Evolutionary conservation across 2,888 invertebrate genomes (phyloP).

Genomic region (Dryococelus australis): DNA sequence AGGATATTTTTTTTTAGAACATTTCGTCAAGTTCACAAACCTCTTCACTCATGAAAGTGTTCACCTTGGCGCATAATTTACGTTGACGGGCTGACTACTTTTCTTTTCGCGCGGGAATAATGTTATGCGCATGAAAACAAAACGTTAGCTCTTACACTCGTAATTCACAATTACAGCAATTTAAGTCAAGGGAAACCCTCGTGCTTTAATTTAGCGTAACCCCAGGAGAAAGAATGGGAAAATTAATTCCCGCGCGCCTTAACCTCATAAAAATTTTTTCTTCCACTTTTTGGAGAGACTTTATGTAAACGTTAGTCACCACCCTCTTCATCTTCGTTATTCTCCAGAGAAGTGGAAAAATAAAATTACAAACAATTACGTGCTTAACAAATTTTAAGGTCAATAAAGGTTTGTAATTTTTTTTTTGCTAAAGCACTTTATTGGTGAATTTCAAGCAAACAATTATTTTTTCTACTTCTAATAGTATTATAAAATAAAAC

Average conservation of each 20-base stretch:
- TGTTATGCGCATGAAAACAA: conserved; percentile 12
- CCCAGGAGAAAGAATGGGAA: background rate
- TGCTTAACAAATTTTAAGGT: too few species aligned
- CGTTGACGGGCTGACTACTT: background rate
- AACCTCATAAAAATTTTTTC: background rate
- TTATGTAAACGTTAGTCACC: background rate
- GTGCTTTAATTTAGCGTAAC: conserved; percentile 6
- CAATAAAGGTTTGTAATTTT: too few species aligned
- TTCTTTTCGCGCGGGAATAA: background rate
- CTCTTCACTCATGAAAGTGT: background rate
- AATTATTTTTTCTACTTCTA: too few species aligned
- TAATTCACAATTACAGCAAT: background rate
- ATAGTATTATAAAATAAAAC: too few species aligned
- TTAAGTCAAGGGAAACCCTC: conserved; percentile 8
- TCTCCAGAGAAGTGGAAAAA: background rate
- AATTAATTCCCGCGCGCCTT: conserved; percentile 1
- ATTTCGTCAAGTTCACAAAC: background rate
- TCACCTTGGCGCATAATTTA: background rate
- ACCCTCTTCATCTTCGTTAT: background rate
- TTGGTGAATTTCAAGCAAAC: too few species aligned
- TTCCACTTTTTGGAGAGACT: background rate
- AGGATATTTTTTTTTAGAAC: too few species aligned
- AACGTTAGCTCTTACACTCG: background rate
- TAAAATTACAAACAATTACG: conserved; percentile 6
- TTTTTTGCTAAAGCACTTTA: too few species aligned